Base-by-base conservation (phyloP, 2,888 invertebrate genomes). In the Odontothrips loti region DNA sequence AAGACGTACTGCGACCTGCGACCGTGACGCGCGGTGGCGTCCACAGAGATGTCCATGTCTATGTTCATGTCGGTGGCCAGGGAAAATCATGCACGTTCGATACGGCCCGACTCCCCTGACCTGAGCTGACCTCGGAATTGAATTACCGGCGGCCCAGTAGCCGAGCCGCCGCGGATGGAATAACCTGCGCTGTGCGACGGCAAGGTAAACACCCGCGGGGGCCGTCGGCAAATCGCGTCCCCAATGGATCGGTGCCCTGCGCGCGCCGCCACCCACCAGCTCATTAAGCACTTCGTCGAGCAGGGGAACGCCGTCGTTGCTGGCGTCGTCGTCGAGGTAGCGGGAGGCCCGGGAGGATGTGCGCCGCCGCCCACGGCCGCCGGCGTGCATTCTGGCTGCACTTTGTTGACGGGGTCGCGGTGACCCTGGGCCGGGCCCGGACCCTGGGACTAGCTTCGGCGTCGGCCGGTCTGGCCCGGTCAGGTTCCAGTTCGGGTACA, bases 241-340 rank as follows among this genome's bases (percentile, higher is more conserved):
- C 15, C 17, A 11, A 58, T 0, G 20, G 58, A 6, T 4, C 17
- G n/a, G 51, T 10, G 17, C 17, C 20, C 58, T 1, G 6, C 17
- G 20, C 6, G 58, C 4, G 15, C 6, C 58, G 58, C 17, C 17
- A n/a, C 58, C 17, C 58, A 20, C 58, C 58, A 58, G 58, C 20
- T 17, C 58, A n/a, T 6, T 58, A n/a, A 58, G 17, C 20, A 58
- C 58, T 58, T 58, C 58, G 58, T 58, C 58, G 20, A 58, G 58
- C 58, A 58, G 58, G 1, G 58, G 58, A 6, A 58, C 58, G 20
- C 20, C 17, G 58, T 58, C 58, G 58, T 58, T 17, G 58, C 58
- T 58, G 58, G 20, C n/a, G 58, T 58, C 58, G n/a, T 58, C 58
- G 58, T 58, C 58, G 58, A 58, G 58, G 58, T 20, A 58, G 58